These are phyloP conservation scores for Maccullochella peelii DNA, from an alignment of 2,113 vertebrate genomes.

Conservation along the genomic window DNA sequence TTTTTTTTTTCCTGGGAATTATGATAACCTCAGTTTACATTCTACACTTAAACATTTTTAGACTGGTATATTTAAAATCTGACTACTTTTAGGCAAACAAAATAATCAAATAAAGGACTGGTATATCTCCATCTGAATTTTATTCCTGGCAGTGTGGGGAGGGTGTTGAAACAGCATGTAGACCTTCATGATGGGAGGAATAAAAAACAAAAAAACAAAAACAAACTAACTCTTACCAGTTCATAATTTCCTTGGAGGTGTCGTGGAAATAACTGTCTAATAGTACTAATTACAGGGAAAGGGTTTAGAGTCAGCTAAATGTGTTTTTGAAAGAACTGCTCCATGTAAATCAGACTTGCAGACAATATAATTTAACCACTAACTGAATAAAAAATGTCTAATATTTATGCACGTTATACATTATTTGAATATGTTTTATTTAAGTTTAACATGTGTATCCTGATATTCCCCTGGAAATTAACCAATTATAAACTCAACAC, in stretches of 20 bases:
- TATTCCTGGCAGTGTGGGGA: background rate
- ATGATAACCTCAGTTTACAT: background rate
- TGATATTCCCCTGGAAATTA: background rate
- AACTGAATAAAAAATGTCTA: background rate
- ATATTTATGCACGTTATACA: background rate
- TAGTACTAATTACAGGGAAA: background rate
- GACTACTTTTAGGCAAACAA: background rate
- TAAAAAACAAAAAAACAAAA: too few relatives aligned
- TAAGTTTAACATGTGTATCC: background rate
- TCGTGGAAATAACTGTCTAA: background rate
- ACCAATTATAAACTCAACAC: background rate
- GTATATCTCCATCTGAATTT: background rate
- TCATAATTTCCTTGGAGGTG: background rate
- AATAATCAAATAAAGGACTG: background rate
- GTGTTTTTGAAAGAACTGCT: background rate
- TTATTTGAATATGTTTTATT: background rate
- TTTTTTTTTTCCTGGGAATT: background rate
- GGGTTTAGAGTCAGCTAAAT: background rate
- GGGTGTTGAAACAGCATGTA: background rate
- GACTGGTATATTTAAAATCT: background rate
- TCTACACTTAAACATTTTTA: background rate
- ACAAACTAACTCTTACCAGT: background rate
- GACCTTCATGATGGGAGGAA: slow-evolving; percentile 1
- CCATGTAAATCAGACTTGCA: background rate
- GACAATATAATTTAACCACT: background rate